Evolutionary conservation across 2,888 invertebrate genomes (phyloP).

Genomic region (Seira sanloemensis): DNA sequence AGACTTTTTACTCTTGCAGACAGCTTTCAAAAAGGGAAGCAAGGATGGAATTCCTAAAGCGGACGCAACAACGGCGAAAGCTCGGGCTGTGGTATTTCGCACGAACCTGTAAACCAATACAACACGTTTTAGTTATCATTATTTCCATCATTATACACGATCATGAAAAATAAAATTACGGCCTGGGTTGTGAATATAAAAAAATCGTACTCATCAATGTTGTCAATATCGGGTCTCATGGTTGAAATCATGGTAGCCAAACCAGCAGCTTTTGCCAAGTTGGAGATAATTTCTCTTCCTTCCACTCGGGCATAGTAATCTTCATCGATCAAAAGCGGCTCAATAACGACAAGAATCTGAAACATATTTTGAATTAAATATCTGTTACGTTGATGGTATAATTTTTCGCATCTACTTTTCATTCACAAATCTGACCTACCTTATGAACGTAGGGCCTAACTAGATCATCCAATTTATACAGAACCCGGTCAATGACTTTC

Average conservation of each 20-base stretch:
- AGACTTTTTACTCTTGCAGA: constrained; percentile 98
- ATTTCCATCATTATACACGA: no score
- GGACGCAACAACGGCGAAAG: constrained; percentile 99
- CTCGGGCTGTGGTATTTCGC: constrained; percentile 98
- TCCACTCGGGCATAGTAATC: constrained; percentile 99
- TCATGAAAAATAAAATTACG: no score
- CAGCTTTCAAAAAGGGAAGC: constrained; percentile 98
- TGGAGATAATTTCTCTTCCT: constrained; percentile 99
- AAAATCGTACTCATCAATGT: constrained; percentile 88
- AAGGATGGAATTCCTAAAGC: constrained; percentile 98
- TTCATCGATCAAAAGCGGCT: constrained; percentile 98
- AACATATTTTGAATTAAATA: neutral
- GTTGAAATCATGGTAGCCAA: constrained; percentile 99
- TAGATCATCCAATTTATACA: constrained; percentile 98
- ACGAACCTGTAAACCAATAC: constrained; percentile 81
- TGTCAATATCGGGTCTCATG: constrained; percentile 99
- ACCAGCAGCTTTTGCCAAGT: constrained; percentile 99
- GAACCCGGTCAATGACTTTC: constrained; percentile 98
- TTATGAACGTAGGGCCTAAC: constrained; percentile 99
- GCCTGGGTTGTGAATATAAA: no score
- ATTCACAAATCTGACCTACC: constrained; percentile 76
- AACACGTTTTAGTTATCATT: no score
- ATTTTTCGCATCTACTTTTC: no score
- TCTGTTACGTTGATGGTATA: no score
- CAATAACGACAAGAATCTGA: constrained; percentile 97